Evolutionary conservation across 2,113 vertebrate genomes (phyloP), one percentile per base, ranked within the genome.

Genomic region (Aphyosemion australe): DNA sequence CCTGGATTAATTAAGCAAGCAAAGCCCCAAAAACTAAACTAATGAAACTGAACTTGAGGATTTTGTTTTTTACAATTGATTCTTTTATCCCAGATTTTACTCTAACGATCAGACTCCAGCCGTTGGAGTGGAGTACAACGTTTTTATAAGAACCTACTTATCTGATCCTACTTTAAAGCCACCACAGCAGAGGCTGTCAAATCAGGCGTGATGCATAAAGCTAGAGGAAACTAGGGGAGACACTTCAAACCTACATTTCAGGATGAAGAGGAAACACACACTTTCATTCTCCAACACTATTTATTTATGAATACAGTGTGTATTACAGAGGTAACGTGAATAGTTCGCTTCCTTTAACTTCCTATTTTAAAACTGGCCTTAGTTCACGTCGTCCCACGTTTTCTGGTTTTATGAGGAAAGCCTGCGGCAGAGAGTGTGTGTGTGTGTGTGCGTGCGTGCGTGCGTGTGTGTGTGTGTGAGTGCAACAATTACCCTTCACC

Each of bases 351-450:
- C 70, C 60, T 77, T 80, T 65, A 49, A 63, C 69, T 78, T 82
- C 74, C 61, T 84, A 85, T 83, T 77, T 87, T 41, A 61, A 83
- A 89, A 90, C 87, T 89, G 89, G 92, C 90, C 91, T 92, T 89
- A 90, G 90, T 85, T 84, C 74, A 84, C 69, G 74, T 80, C 55
- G 52, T 76, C 53, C 49, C 15, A 61, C 78, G 63, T 78, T 76
- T 78, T 59, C 49, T 56, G 51, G 78, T 69, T 62, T 37, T 62
- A 39, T 61, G n/a, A n/a, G n/a, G 12, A 50, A 52, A 55, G 31
- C 62, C 50, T 52, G 18, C 55, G 56, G 26, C 12, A 47, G 37
- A 50, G n/a, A 0, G 26, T 26, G 26, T 2, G 26, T 26, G 26
- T 4, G 21, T 26, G 21, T 4, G 21, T 26, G 60, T 37, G 45